Conservation (phyloP, 2,113 vertebrate genomes). For the human region DNA sequence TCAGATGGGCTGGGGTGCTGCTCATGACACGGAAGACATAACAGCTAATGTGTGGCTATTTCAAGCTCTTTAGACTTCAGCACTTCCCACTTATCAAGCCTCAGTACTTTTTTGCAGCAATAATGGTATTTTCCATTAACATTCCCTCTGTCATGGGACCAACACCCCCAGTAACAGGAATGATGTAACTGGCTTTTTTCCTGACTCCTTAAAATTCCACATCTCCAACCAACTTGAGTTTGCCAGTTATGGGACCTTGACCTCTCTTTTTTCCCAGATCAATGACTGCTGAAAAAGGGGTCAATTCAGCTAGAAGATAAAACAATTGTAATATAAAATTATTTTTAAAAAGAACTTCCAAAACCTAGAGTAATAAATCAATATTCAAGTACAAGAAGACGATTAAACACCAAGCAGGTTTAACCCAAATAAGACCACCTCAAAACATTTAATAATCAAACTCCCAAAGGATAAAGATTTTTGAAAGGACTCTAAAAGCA, state of each 20-base stretch:
- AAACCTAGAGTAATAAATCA: no score
- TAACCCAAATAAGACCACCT: no score
- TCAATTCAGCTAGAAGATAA: no score
- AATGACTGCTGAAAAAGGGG: no score
- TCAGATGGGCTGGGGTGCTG: slow-evolving; percentile 56
- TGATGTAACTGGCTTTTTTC: slow-evolving; percentile 96
- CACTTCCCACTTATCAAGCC: slow-evolving; percentile 85
- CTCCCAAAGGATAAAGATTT: no score
- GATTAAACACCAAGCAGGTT: no score
- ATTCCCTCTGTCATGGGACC: slow-evolving; percentile 98
- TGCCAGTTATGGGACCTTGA: slow-evolving; percentile 88
- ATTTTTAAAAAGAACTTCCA: no score
- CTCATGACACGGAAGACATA: not conserved
- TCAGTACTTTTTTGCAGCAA: slow-evolving; percentile 93
- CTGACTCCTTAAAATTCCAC: slow-evolving; percentile 96
- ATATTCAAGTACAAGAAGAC: no score
- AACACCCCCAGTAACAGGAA: slow-evolving; percentile 94
- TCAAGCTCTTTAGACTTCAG: slow-evolving; percentile 85
- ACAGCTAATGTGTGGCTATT: slow-evolving; percentile 83
- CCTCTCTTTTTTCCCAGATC: no score
- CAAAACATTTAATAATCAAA: no score
- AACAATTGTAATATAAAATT: no score
- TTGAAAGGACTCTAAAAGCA: no score
- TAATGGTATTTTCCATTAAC: slow-evolving; percentile 98
- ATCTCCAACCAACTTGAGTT: slow-evolving; percentile 90